Conservation (phyloP, 2,888 invertebrate species). For the Ormyrus labotus region DNA sequence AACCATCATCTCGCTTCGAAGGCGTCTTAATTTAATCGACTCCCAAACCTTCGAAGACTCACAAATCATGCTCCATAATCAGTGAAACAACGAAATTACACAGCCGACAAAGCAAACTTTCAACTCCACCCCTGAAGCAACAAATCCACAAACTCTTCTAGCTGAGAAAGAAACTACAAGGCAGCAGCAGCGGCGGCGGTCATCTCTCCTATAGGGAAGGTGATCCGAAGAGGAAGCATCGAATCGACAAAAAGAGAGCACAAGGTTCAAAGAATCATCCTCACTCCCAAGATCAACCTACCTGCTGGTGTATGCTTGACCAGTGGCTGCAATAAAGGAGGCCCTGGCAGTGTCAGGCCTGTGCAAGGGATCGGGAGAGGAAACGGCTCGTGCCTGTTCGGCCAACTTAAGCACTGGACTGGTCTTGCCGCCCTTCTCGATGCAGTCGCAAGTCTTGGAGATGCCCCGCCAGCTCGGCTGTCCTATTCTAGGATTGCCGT, state of each 20-base stretch:
- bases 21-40: too few species aligned
- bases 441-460: slow-evolving; percentile 73
- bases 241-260: background rate
- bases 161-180: background rate
- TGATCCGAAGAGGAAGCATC: too few species aligned
- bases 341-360: slow-evolving; percentile 72
- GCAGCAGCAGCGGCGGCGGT: background rate
- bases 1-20: too few species aligned
- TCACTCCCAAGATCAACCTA: slow-evolving; percentile 63
- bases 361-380: slow-evolving; percentile 76
- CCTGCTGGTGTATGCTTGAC: slow-evolving; percentile 73
- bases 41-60: too few species aligned
- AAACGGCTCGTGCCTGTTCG: slow-evolving; percentile 75
- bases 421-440: slow-evolving; percentile 66
- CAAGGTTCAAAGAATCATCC: background rate
- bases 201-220: too few species aligned
- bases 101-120: too few species aligned
- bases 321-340: slow-evolving; percentile 69
- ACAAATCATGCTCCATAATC: too few species aligned
- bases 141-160: background rate
- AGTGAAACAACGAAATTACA: slow-evolving; percentile 17
- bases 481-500: slow-evolving; percentile 50
- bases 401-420: slow-evolving; percentile 70
- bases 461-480: slow-evolving; percentile 60
- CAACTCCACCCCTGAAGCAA: too few species aligned